These are phyloP conservation scores for Frankliniella intonsa DNA, from an alignment of 2,888 invertebrate genomes.

Conservation along the genomic window DNA sequence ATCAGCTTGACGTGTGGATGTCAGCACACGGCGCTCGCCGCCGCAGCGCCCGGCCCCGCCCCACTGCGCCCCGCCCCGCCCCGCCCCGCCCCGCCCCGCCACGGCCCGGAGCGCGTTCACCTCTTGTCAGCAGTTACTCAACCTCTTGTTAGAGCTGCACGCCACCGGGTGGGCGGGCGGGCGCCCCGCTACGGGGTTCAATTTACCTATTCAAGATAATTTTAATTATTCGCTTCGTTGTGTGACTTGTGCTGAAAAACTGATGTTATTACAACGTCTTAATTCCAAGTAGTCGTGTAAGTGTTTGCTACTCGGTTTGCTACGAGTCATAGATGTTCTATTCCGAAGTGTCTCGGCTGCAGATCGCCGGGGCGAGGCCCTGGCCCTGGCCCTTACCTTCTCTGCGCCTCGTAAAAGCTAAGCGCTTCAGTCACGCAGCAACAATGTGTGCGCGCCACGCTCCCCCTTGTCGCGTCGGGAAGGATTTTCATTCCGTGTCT, in stretches of 20 bases:
- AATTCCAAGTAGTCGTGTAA: no score
- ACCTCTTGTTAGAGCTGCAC: conserved; percentile 22
- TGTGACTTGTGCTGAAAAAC: no score
- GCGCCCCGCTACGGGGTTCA: background rate
- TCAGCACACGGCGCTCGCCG: background rate
- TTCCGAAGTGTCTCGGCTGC: no score
- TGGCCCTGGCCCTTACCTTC: no score
- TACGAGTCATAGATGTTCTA: no score
- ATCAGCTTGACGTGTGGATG: conserved; percentile 9
- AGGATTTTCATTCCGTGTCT: no score
- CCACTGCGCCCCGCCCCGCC: background rate
- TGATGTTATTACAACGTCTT: no score
- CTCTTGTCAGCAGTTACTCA: conserved; percentile 26
- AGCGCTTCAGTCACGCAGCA: background rate
- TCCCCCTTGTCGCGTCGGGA: no score
- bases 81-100: background rate
- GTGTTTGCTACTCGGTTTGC: no score
- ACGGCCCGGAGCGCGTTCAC: conserved; percentile 21
- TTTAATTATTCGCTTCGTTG: no score
- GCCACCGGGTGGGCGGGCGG: background rate
- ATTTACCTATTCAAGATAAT: no score
- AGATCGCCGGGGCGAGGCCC: no score
- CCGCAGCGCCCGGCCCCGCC: background rate
- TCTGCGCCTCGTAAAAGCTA: background rate
- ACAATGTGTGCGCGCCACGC: background rate